Evolutionary conservation across 2,113 vertebrate species (phyloP).

Genomic region (Oncorhynchus masou): DNA sequence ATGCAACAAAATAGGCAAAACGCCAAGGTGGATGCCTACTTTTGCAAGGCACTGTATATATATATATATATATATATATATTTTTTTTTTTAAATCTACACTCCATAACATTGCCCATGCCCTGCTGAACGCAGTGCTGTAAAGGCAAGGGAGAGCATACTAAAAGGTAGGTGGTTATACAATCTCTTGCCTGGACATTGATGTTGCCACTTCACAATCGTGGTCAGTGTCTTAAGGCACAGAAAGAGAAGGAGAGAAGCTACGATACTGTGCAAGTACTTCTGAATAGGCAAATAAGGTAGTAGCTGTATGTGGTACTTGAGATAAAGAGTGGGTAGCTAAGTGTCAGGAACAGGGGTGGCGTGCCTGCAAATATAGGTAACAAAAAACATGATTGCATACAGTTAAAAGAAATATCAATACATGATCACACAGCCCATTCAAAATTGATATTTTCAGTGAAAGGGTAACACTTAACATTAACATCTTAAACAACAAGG

Average conservation of each 20-base stretch:
- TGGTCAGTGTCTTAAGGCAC: constrained; percentile 39
- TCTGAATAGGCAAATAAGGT: not conserved
- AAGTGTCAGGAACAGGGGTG: not conserved
- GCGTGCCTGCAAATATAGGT: not conserved
- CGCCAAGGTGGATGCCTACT: too few species aligned
- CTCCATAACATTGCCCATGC: too few species aligned
- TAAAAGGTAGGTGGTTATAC: not conserved
- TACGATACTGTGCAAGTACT: too few species aligned
- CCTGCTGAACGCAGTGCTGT: too few species aligned
- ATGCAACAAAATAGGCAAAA: too few species aligned
- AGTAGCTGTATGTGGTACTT: constrained; percentile 1
- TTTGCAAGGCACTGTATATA: too few species aligned
- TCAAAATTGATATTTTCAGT: not conserved
- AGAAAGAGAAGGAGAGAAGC: constrained; percentile 2
- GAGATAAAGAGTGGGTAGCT: not conserved
- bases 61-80: too few species aligned
- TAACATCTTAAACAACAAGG: too few species aligned
- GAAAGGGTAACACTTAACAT: too few species aligned
- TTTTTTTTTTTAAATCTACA: too few species aligned
- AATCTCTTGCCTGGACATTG: constrained; percentile 11
- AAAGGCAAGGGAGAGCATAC: too few species aligned
- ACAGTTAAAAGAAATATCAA: not conserved
- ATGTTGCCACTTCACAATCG: constrained; percentile 17
- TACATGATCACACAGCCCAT: not conserved
- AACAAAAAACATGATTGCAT: too few species aligned